Percentiles rank a stretch among this genome's conserved stretches.
Evolutionary conservation across 2,113 vertebrate species (phyloP).

Genomic region (Sigmodon hispidus): DNA sequence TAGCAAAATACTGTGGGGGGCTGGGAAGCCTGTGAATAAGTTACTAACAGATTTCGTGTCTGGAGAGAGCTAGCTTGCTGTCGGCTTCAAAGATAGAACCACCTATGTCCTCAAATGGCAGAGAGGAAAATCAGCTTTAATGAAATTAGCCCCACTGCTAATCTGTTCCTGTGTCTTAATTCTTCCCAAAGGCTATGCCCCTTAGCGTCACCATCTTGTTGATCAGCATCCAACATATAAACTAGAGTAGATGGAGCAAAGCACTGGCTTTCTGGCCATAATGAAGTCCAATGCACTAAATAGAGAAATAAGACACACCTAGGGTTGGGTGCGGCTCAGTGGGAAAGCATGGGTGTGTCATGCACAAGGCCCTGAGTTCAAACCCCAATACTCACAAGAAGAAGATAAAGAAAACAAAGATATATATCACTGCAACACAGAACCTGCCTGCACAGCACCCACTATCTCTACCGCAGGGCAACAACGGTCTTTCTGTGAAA

Average conservation of each 20-base stretch:
- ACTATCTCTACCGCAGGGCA: accelerated
- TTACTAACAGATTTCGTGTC: background rate
- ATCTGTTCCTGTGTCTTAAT: background rate
- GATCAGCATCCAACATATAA: background rate
- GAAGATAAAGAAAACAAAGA: background rate
- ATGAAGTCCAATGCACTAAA: background rate
- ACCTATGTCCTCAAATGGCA: background rate
- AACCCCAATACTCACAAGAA: background rate
- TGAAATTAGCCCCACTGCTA: background rate
- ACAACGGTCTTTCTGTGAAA: background rate
- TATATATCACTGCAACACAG: background rate
- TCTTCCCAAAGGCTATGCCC: background rate
- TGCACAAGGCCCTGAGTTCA: background rate
- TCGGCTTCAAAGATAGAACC: background rate
- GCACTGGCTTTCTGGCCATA: background rate
- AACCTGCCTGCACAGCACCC: too few relatives aligned
- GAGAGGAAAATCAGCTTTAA: background rate
- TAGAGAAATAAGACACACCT: background rate
- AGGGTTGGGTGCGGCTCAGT: background rate
- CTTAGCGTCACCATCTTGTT: background rate
- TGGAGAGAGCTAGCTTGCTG: background rate
- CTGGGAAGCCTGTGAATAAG: background rate
- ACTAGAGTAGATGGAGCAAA: background rate
- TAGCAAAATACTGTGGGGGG: background rate
- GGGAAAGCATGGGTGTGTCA: background rate